Evolutionary conservation across 2,113 vertebrate genomes (phyloP).

Genomic region (Grus americana): DNA sequence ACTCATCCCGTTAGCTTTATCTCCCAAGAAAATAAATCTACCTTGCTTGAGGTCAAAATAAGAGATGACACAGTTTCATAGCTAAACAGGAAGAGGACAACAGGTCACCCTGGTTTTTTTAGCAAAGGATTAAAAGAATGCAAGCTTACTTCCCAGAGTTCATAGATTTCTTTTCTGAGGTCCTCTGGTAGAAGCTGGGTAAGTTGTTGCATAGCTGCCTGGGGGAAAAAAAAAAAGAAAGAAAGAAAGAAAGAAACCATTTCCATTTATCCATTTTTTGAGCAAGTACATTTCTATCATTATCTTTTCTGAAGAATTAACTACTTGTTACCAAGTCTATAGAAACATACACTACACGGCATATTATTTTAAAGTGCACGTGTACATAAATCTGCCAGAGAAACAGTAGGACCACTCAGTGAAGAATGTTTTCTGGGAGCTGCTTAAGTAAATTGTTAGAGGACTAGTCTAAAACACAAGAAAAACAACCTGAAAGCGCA

Average conservation of each 20-base stretch:
- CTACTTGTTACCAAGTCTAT: not conserved
- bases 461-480: not conserved
- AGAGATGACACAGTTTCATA: not conserved
- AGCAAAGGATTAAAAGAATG: not conserved
- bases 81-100: not conserved
- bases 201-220: constrained; percentile 91
- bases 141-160: constrained; percentile 89
- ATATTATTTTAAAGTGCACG: not conserved
- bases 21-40: not conserved
- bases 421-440: not conserved
- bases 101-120: not conserved
- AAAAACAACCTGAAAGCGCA: not conserved
- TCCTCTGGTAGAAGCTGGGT: constrained; percentile 83
- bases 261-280: not conserved
- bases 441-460: not conserved
- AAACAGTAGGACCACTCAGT: not conserved
- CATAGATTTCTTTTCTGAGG: constrained; percentile 86
- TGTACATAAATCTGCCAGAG: not conserved
- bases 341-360: not conserved
- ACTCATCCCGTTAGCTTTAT: not conserved
- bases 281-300: not conserved
- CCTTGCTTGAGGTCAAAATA: not conserved
- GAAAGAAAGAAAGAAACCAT: not conserved
- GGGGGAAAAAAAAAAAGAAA: not conserved
- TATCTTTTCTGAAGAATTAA: not conserved